Evolutionary conservation across 1,140 invertebrate genomes (phyloP), one percentile per base, ranked within the genome.

Genomic region (Hypothenemus hampei): DNA sequence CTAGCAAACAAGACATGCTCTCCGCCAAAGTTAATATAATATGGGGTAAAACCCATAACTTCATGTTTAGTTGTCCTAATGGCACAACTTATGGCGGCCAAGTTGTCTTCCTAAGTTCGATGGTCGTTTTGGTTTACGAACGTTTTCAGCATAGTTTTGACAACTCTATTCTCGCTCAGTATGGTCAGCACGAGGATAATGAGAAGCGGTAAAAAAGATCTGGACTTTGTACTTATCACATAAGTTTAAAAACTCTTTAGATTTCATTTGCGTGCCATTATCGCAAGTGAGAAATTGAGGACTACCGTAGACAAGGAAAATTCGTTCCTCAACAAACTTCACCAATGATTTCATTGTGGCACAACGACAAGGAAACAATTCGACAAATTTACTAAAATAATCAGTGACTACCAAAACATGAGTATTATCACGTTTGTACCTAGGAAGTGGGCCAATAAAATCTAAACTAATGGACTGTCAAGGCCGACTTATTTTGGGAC

Each of bases 371-470:
- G 57, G 41, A 44, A 58, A 51, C 2, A 57, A 8, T 3, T 56
- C 13, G 2, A 40, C 11, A 52, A 52, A 71, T 43, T 68, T 67
- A 1, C 63, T 67, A 37, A 70, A 68, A 20, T 62, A 52, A 58
- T 73, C 70, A 13, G 65, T 56, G 1, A 68, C 19, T 3, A 72
- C 65, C 1, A 72, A 36, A 1, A 71, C 39, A 47, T 66, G 70
- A 13, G 43, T 39, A 44, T 68, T 58, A 18, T 67, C 67, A 19
- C 23, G 21, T 15, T 43, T 48, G 15, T 62, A 66, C 1, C 29
- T 31, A 0, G 68, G 69, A 3, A 49, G 21, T 23, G 47, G 31
- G 16, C 70, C 70, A 49, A 69, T 64, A 2, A 70, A 21, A 52
- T 73, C 69, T 0, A 53, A 41, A 0, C 63, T 55, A 1, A 69